phyloP scores from a whole-genome alignment of 2,113 vertebrate species.

The Bettongia penicillata region DNA sequence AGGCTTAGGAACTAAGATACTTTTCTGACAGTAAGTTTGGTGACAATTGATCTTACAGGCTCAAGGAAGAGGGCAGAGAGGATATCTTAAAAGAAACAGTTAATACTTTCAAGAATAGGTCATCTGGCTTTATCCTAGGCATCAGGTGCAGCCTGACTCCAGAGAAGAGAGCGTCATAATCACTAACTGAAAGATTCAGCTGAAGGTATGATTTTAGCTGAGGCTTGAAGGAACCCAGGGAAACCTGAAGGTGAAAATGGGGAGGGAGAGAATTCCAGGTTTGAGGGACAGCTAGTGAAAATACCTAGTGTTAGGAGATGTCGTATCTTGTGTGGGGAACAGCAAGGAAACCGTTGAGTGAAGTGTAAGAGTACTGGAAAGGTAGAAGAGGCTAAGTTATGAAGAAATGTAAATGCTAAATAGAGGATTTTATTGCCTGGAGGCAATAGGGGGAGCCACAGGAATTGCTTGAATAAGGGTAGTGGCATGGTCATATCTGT shows the following conservation, averaged over 20 bases:
- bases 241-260: not conserved
- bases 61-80: not conserved
- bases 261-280: not conserved
- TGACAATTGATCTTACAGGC: not conserved
- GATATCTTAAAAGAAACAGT: not conserved
- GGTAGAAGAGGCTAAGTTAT: not conserved
- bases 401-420: not conserved
- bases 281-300: not conserved
- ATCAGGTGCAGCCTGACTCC: not conserved
- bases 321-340: not conserved
- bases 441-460: not conserved
- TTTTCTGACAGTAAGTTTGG: not conserved
- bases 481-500: not conserved
- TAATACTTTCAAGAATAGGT: not conserved
- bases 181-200: not conserved
- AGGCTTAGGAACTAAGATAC: not conserved
- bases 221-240: not conserved
- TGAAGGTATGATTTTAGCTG: not conserved
- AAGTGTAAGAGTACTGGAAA: not conserved
- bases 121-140: not conserved
- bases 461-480: not conserved
- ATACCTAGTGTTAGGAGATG: not conserved
- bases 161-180: not conserved
- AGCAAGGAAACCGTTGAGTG: not conserved
- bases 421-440: not conserved